These are phyloP conservation scores for Orchestia grillus DNA, from an alignment of 1,140 invertebrate genomes.

Conservation along the genomic window DNA sequence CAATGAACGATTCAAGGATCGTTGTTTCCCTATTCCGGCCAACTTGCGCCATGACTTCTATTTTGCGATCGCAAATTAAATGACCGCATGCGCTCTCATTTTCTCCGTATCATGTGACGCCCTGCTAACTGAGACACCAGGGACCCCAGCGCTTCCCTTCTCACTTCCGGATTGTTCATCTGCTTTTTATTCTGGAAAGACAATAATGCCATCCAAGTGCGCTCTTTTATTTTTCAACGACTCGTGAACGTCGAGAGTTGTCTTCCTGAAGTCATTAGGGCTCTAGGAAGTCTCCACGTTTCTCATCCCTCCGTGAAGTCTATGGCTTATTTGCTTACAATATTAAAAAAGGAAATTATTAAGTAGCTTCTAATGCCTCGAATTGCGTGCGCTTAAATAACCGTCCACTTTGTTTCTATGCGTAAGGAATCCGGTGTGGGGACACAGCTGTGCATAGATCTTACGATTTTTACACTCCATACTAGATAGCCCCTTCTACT, in stretches of 20 bases:
- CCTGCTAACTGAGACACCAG: background rate
- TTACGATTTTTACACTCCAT: no score
- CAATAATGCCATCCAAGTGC: background rate
- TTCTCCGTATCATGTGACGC: background rate
- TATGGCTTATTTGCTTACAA: background rate
- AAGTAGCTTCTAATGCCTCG: background rate
- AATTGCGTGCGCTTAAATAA: background rate
- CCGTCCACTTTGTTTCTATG: background rate
- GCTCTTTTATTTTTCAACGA: background rate
- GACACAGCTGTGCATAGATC: no score
- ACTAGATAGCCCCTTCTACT: no score
- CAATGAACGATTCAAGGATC: background rate
- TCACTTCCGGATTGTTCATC: background rate
- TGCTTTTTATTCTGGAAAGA: background rate
- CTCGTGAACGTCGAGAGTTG: background rate
- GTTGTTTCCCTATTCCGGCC: background rate
- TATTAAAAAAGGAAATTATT: background rate
- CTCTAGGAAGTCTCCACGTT: conserved; percentile 21
- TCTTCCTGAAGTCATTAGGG: background rate
- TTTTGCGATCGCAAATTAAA: background rate
- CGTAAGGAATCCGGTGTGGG: no score
- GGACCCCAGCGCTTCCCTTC: background rate
- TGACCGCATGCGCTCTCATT: background rate
- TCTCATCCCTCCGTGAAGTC: background rate
- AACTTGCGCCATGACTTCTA: background rate